Evolutionary conservation across 2,888 invertebrate genomes (phyloP), one percentile per base, ranked within the genome.

Genomic region (Coelinius sp.): DNA sequence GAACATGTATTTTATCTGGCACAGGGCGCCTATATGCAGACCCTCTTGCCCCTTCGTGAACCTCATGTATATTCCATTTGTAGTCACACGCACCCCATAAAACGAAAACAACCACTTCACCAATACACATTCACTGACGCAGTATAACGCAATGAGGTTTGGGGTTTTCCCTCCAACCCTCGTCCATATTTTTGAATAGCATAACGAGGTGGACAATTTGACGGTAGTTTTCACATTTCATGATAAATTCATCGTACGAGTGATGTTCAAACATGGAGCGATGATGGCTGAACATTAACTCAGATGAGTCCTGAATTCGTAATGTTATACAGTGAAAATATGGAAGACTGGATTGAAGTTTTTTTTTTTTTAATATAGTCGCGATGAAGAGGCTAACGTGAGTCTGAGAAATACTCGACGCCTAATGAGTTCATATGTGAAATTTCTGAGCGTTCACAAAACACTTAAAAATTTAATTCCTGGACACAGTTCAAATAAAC

Each of bases 61-160:
- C 75, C 83, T 84, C 84, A 83, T 84, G 80, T 83, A 83, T 86
- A 85, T 86, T 85, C 83, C 79, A 84, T 83, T 76, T 79, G 78
- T 70, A 77, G 78, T 79, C 75, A 73, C 81, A 78, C 82, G 79
- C 81, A 80, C 81, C 77, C 80, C 73, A 81, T 81, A 82, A 82
- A 81, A 80, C 75, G 78, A 80, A 82, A 83, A 82, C 79, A 80
- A 78, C 75, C 74, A 71, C 62, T 75, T 69, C 70, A 65, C 69
- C 63, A 68, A 72, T 73, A 56, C 27, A 14, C 17, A 27, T 53
- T 53, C 25, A 53, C 53, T 25, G 25, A 2, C 1, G 56, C 56
- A 56, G 27, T 56, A 56, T 49, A 49, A 49, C 20, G 46, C 5
- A 4, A 49, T 20, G 20, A 8, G 46, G 8, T 49, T 14, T 1